phyloP scores from a whole-genome alignment of 2,888 invertebrate species.

The Chorisops tibialis region DNA sequence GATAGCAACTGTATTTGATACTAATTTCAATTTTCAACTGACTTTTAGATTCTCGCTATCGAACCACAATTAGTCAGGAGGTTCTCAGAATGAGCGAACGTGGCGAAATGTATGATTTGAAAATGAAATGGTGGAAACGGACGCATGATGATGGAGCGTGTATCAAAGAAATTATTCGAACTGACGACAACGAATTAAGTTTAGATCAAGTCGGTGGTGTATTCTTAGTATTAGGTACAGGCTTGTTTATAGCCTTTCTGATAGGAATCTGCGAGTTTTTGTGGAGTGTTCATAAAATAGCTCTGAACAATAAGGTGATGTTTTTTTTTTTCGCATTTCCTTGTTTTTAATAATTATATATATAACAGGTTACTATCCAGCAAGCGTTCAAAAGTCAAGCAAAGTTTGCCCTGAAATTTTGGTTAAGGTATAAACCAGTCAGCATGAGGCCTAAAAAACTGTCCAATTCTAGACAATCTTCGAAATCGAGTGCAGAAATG shows the following conservation, averaged over 20 bases:
- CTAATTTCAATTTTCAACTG: background rate
- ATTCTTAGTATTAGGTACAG: conserved; percentile 77
- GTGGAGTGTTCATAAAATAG: conserved; percentile 75
- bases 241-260: conserved; percentile 66
- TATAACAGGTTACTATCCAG: conserved; percentile 60
- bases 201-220: conserved; percentile 82
- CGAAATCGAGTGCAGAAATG: conserved; percentile 11
- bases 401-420: conserved; percentile 68
- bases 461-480: background rate
- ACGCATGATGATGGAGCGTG: conserved; percentile 55
- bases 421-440: conserved; percentile 71
- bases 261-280: conserved; percentile 81
- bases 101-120: conserved; percentile 74
- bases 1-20: background rate
- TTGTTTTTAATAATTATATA: too few relatives aligned
- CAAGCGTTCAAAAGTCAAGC: conserved; percentile 70
- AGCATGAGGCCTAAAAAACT: conserved; percentile 38
- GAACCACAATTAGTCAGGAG: conserved; percentile 80
- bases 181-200: conserved; percentile 47
- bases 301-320: conserved; percentile 75
- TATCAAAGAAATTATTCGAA: conserved; percentile 38
- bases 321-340: conserved; percentile 36
- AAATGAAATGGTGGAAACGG: conserved; percentile 90
- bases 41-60: conserved; percentile 67
- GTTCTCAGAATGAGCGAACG: conserved; percentile 88